A percentile compares a stretch with the other conserved stretches of the same genome.
Conservation (phyloP, 2,888 invertebrate species). For the Scaptodrosophila latifasciaeformis region DNA sequence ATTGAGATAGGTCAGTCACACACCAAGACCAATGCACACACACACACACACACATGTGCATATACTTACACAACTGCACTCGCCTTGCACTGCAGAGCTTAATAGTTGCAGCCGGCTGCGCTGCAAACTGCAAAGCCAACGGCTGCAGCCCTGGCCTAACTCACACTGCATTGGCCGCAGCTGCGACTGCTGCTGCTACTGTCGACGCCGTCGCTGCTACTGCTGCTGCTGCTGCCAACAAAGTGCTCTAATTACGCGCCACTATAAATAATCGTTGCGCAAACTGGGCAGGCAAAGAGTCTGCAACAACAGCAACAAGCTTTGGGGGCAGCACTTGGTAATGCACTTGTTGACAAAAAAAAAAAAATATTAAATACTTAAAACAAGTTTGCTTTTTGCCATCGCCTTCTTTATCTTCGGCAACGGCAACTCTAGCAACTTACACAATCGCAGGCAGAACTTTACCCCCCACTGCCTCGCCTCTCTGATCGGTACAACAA, state of each 20-base stretch:
- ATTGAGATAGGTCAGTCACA: conserved; percentile 72
- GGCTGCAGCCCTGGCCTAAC: too few species aligned
- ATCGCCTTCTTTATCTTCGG: conserved; percentile 2
- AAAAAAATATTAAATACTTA: conserved; percentile 3
- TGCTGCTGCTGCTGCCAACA: conserved; percentile 19
- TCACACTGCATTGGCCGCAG: conserved; percentile 23
- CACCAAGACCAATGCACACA: conserved; percentile 35
- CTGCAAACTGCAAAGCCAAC: background rate
- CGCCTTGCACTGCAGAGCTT: conserved; percentile 39
- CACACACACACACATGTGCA: conserved; percentile 14
- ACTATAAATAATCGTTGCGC: conserved; percentile 33
- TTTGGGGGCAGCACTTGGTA: too few species aligned
- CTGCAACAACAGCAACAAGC: conserved; percentile 5
- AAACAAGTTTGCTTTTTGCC: conserved; percentile 25
- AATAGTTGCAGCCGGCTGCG: conserved; percentile 20
- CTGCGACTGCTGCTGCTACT: conserved; percentile 20
- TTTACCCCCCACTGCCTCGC: conserved; percentile 23
- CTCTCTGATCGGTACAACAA: conserved; percentile 37
- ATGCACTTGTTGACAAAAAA: conserved; percentile 28
- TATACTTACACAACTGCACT: conserved; percentile 21
- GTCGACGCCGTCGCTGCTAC: conserved; percentile 20
- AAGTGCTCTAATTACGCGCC: conserved; percentile 57
- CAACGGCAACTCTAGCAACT: conserved; percentile 28
- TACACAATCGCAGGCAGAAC: conserved; percentile 52
- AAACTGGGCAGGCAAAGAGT: conserved; percentile 15